A percentile compares a stretch with the other conserved stretches of the same genome.
Evolutionary conservation across 2,113 vertebrate genomes (phyloP).

Genomic region (Limanda limanda): DNA sequence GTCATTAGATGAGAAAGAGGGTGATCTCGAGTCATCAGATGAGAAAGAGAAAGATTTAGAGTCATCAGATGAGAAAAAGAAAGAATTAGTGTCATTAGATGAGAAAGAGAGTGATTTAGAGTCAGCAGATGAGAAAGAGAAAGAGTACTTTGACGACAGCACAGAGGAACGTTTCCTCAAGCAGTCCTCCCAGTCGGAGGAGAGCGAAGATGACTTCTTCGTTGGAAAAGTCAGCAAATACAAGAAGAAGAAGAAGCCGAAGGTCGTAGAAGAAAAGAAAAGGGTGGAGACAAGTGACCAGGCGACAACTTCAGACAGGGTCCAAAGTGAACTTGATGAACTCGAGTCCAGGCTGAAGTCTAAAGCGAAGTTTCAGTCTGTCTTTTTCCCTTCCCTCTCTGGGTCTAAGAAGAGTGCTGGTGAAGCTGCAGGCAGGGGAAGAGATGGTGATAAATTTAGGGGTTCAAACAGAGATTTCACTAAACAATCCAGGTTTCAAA

Average conservation of each 20-base stretch:
- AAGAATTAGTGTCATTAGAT: conserved; percentile 15
- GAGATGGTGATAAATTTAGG: conserved; percentile 34
- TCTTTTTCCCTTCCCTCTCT: conserved; percentile 89
- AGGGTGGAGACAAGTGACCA: neutral
- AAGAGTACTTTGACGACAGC: conserved; percentile 80
- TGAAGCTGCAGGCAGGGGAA: conserved; percentile 36
- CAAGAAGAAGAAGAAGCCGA: conserved; percentile 78
- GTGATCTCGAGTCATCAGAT: conserved; percentile 76
- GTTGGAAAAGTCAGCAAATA: conserved; percentile 91
- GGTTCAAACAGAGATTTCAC: conserved; percentile 32
- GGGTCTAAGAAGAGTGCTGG: conserved; percentile 29
- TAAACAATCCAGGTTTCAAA: conserved; percentile 43
- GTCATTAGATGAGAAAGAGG: conserved; percentile 61
- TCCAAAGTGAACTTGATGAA: conserved; percentile 55
- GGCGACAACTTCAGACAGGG: conserved; percentile 8
- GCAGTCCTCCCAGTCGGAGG: conserved; percentile 90
- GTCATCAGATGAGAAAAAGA: conserved; percentile 35
- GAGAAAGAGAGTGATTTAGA: conserved; percentile 63
- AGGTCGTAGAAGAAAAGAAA: conserved; percentile 12
- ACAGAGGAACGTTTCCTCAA: conserved; percentile 96
- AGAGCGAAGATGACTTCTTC: conserved; percentile 89
- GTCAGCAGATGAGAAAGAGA: conserved; percentile 66
- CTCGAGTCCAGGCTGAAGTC: conserved; percentile 62
- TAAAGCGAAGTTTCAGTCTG: conserved; percentile 81
- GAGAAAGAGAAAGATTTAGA: conserved; percentile 29